phyloP scores from a whole-genome alignment of 1,140 invertebrate genomes.

The Lepidostoma basale region DNA sequence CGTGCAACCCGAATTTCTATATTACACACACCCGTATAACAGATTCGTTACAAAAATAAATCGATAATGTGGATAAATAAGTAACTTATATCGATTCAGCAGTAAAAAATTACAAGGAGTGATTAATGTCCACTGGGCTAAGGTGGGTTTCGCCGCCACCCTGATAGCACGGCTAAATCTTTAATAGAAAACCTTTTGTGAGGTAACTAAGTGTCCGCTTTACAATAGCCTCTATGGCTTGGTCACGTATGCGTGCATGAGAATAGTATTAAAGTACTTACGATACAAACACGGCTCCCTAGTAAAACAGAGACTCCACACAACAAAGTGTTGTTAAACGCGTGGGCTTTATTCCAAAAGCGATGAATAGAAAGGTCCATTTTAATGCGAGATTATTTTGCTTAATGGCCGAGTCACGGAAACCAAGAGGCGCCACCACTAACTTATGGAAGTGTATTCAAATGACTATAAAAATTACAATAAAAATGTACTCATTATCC shows the following conservation, averaged over 20 bases:
- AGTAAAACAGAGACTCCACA: not conserved
- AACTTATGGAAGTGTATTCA: not conserved
- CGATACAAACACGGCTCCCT: not conserved
- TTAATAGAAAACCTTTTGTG: constrained; percentile 46
- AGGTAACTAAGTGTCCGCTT: constrained; percentile 37
- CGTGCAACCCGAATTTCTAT: no score
- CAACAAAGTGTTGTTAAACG: no score
- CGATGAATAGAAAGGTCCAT: no score
- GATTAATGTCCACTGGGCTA: not conserved
- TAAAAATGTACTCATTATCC: constrained; percentile 6
- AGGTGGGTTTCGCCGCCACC: constrained; percentile 28
- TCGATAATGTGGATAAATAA: no score
- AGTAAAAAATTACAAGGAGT: not conserved
- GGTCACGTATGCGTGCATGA: constrained; percentile 44
- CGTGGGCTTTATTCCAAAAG: no score
- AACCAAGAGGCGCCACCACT: not conserved
- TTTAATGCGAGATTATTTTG: no score
- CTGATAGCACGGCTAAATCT: constrained; percentile 42
- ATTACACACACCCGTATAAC: no score
- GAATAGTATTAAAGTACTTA: constrained; percentile 32
- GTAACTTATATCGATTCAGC: no score
- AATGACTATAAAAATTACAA: constrained; percentile 10
- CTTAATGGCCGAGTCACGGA: no score
- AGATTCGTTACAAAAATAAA: no score
- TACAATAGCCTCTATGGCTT: constrained; percentile 33